Evolutionary conservation across 2,113 vertebrate genomes (phyloP).

Genomic region (Monarcha castaneiventris): DNA sequence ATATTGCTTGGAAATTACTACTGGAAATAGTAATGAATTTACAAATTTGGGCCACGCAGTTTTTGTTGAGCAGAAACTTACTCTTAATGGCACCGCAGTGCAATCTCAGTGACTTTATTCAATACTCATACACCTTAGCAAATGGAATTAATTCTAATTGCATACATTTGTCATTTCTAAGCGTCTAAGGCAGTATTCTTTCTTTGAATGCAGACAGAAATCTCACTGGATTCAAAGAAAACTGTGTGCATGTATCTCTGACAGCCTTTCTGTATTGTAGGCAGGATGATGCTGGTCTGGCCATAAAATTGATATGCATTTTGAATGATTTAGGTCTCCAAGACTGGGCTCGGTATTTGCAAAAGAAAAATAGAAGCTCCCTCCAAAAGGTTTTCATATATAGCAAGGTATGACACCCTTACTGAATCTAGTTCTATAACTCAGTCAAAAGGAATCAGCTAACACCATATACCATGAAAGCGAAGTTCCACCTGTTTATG

Average conservation of each 20-base stretch:
- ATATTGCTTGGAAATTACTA: neutral
- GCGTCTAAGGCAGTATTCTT: neutral
- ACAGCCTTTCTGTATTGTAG: neutral
- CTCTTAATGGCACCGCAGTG: neutral
- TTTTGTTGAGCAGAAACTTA: neutral
- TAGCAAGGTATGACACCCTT: neutral
- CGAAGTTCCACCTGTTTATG: neutral
- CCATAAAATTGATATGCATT: neutral
- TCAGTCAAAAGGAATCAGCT: slow-evolving; percentile 13
- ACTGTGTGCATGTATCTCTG: neutral
- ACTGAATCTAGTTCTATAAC: slow-evolving; percentile 17
- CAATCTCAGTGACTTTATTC: neutral
- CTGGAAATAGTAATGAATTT: neutral
- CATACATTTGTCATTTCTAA: neutral
- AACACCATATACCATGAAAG: slow-evolving; percentile 27
- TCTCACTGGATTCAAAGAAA: neutral
- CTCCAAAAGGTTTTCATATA: neutral
- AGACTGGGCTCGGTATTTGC: neutral
- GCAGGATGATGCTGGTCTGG: neutral
- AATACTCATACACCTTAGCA: neutral
- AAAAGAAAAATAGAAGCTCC: slow-evolving; percentile 8
- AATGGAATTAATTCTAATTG: neutral
- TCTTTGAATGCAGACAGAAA: neutral
- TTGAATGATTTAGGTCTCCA: neutral
- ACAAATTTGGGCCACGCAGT: neutral